Base-by-base conservation (phyloP, 2,888 invertebrate genomes). In the Micropterix aruncella region DNA sequence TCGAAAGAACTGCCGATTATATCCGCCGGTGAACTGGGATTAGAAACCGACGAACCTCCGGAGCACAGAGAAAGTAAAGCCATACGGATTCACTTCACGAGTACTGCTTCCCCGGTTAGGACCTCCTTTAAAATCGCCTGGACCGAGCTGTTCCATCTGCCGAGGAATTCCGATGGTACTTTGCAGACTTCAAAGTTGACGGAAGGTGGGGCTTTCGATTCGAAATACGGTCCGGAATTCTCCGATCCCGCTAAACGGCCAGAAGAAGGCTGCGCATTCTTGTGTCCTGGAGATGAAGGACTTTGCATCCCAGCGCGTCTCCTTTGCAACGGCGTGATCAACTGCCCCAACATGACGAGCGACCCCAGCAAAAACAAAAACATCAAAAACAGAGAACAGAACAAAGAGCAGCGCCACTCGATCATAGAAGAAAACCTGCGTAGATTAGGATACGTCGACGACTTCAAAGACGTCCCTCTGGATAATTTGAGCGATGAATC, bases 121-220 rank as follows among this genome's bases (percentile, higher is more conserved):
- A 87, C 89, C 7, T 82, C 87, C 9, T 91, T 92, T 57, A 88
- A 89, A 58, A 80, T 92, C 27, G 87, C 85, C 12, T 92, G 91
- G 91, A 91, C 90, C 2, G 91, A 91, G 53, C 70, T 91, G 37
- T 88, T 81, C 57, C 90, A 90, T 60, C 66, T 91, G 52, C 90
- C 90, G 0, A 77, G 88, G 52, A 89, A 89, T 61, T 77, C 81
- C 16, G 86, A 88, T 52, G 90, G 89, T 1, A 80, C 80, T 17
- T 60, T 83, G 36, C 84, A 85, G 72, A 84, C 85, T 1, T 85
- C 87, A 19, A 77, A 82, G 49, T 63, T 89, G 42, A 81, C 79
- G 19, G 83, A 82, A 55, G 75, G 74, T 44, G 70, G 66, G 27
- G 47, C 49, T 14, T 56, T 58, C 3, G 62, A 64, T 44, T 53